phyloP scores from a whole-genome alignment of 2,888 invertebrate species.

The Deroplatys truncata region DNA sequence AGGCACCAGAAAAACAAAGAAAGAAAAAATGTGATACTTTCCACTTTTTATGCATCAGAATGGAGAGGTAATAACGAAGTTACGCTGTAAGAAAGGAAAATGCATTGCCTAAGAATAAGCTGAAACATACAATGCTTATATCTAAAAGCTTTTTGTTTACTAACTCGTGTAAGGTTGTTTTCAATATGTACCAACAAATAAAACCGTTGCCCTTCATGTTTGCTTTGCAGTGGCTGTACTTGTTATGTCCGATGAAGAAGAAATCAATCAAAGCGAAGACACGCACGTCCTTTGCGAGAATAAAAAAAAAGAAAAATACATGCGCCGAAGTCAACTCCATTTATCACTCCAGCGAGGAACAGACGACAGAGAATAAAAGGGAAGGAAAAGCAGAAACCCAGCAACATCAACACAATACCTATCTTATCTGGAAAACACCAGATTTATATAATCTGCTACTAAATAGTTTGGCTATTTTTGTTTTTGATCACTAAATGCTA shows the following conservation, averaged over 20 bases:
- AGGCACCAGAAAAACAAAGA: too few species aligned
- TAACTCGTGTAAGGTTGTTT: not conserved
- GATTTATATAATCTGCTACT: too few species aligned
- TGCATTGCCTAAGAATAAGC: too few species aligned
- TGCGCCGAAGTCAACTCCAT: slow-evolving; percentile 25
- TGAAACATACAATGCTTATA: too few species aligned
- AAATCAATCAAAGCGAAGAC: slow-evolving; percentile 28
- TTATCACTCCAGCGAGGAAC: slow-evolving; percentile 24
- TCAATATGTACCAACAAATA: not conserved
- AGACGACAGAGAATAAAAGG: not conserved
- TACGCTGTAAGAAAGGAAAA: too few species aligned
- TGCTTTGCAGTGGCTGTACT: slow-evolving; percentile 4
- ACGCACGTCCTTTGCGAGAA: slow-evolving; percentile 17
- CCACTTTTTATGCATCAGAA: too few species aligned
- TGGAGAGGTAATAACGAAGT: too few species aligned
- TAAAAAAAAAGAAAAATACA: slow-evolving; percentile 20
- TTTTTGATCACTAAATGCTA: too few species aligned
- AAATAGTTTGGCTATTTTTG: too few species aligned
- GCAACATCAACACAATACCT: not conserved
- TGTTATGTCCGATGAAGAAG: slow-evolving; percentile 28
- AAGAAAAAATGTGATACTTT: too few species aligned
- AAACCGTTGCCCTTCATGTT: not conserved
- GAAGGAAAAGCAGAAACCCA: not conserved
- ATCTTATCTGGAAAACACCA: too few species aligned
- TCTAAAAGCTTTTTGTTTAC: too few species aligned